phyloP scores from a whole-genome alignment of 2,888 invertebrate species.

The Callosobruchus maculatus region DNA sequence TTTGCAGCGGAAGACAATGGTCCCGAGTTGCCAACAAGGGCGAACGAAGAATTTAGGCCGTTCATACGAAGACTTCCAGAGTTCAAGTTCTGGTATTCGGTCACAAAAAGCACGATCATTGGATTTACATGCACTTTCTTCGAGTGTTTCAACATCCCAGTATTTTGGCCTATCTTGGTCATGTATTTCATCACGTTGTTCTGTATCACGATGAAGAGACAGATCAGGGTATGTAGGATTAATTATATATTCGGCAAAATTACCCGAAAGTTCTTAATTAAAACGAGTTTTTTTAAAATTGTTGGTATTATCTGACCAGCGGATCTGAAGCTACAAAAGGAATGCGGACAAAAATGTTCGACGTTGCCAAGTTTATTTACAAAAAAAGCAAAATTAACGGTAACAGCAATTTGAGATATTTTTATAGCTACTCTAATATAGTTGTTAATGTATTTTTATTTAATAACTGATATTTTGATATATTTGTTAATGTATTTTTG shows the following conservation, averaged over 20 bases:
- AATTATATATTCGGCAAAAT: not conserved
- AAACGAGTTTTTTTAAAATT: too few species aligned
- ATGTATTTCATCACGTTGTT: slow-evolving; percentile 99
- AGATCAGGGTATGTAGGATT: slow-evolving; percentile 80
- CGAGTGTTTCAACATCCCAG: slow-evolving; percentile 97
- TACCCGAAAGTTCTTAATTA: too few species aligned
- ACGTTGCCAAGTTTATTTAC: too few species aligned
- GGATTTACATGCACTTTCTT: slow-evolving; percentile 93
- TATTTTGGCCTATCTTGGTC: slow-evolving; percentile 99
- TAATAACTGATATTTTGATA: too few species aligned
- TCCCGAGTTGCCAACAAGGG: slow-evolving; percentile 90
- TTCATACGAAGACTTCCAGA: slow-evolving; percentile 96
- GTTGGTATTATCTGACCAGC: too few species aligned
- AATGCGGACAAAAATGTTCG: too few species aligned
- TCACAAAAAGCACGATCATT: slow-evolving; percentile 88
- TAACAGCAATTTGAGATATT: too few species aligned
- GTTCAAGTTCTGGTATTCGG: slow-evolving; percentile 99
- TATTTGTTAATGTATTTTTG: too few species aligned
- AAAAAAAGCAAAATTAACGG: too few species aligned
- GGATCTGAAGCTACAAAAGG: too few species aligned
- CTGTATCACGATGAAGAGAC: slow-evolving; percentile 99
- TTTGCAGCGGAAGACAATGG: slow-evolving; percentile 71
- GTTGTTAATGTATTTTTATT: too few species aligned
- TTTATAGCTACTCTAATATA: too few species aligned
- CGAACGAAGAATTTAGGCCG: slow-evolving; percentile 97